Conservation (phyloP, 2,113 vertebrate species). For the Cynocephalus volans region DNA sequence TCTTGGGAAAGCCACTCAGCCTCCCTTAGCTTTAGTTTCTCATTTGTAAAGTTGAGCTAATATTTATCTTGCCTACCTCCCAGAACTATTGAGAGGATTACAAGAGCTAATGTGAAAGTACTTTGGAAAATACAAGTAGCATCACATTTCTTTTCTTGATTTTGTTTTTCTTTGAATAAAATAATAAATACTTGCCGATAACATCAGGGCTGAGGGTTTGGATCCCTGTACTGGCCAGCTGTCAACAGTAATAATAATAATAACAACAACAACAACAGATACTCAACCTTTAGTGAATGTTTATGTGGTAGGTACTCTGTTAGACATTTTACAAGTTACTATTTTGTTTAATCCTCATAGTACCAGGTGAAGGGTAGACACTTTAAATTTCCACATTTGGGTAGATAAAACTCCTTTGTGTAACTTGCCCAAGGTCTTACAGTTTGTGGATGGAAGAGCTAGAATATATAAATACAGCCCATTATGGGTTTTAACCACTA, state of each 20-base stretch:
- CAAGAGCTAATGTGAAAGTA: neutral
- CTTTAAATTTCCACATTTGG: neutral
- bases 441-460: neutral
- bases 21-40: neutral
- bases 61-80: neutral
- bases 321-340: neutral
- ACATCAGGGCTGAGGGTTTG: too few relatives aligned
- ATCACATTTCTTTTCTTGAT: neutral
- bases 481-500: neutral
- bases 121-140: neutral
- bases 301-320: neutral
- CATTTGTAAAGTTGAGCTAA: neutral
- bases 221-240: too few relatives aligned
- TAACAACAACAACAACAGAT: too few relatives aligned
- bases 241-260: too few relatives aligned
- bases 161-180: slow-evolving; percentile 24
- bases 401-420: neutral
- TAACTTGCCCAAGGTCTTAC: neutral
- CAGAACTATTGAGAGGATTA: slow-evolving; percentile 41
- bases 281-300: neutral
- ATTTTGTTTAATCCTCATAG: neutral
- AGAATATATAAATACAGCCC: neutral
- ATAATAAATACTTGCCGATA: neutral
- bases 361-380: neutral
- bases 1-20: slow-evolving; percentile 38